A percentile compares a stretch with the other conserved stretches of the same genome.
phyloP scores from a whole-genome alignment of 2,113 vertebrate species.

The Microcebus ravelobensis region DNA sequence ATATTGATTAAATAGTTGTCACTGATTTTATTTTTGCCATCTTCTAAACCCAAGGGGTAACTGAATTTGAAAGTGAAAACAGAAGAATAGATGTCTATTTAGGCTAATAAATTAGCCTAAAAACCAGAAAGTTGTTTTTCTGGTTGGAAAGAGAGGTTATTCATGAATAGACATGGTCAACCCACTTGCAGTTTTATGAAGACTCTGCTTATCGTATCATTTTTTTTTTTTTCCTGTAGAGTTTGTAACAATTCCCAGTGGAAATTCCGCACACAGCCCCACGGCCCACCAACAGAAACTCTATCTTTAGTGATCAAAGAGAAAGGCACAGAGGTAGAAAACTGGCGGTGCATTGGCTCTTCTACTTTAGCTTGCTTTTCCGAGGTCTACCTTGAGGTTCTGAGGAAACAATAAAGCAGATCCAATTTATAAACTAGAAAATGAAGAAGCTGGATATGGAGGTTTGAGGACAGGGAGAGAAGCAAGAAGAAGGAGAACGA shows the following conservation, averaged over 20 bases:
- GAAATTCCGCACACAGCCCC: neutral
- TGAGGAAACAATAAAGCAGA: neutral
- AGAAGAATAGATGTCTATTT: neutral
- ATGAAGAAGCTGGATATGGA: neutral
- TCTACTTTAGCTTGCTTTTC: neutral
- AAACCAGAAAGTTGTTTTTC: conserved; percentile 8
- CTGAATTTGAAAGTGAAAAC: conserved; percentile 30
- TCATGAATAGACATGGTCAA: neutral
- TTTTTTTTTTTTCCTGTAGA: neutral
- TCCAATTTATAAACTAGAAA: neutral
- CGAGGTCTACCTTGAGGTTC: neutral
- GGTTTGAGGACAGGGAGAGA: neutral
- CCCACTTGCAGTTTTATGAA: neutral
- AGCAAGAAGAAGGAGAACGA: neutral
- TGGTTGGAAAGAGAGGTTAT: neutral
- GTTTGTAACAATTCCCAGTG: neutral
- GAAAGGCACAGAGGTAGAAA: neutral
- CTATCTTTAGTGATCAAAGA: neutral
- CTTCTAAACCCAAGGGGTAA: neutral
- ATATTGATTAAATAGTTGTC: neutral
- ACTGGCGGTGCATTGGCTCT: neutral
- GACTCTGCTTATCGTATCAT: neutral
- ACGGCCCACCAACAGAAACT: neutral
- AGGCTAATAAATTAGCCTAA: neutral
- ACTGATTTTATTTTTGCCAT: neutral